Evolutionary conservation across 2,888 invertebrate genomes (phyloP).

Genomic region (Acrobasis suavella): DNA sequence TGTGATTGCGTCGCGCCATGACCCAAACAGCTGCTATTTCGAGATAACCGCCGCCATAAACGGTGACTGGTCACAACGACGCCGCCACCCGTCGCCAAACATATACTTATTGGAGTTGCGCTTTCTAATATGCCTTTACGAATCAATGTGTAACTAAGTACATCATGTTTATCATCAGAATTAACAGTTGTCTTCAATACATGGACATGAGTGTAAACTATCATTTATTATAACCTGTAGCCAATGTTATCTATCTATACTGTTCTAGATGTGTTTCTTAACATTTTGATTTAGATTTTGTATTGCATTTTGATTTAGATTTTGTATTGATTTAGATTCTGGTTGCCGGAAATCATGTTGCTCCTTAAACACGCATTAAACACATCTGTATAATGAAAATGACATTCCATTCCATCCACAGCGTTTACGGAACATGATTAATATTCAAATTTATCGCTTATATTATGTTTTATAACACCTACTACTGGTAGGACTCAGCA

Average conservation of each 20-base stretch:
- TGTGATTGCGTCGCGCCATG: slow-evolving; percentile 71
- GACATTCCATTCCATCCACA: slow-evolving; percentile 41
- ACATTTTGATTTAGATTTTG: too few relatives aligned
- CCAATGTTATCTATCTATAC: too few relatives aligned
- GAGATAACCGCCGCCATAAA: slow-evolving; percentile 79
- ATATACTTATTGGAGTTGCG: slow-evolving; percentile 8
- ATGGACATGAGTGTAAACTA: too few relatives aligned
- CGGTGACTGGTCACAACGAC: slow-evolving; percentile 53
- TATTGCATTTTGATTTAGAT: too few relatives aligned
- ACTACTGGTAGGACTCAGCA: slow-evolving; percentile 39
- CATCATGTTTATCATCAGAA: too few relatives aligned
- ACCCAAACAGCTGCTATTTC: slow-evolving; percentile 80
- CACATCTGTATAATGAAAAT: slow-evolving; percentile 23
- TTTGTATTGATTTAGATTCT: too few relatives aligned
- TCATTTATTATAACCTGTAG: too few relatives aligned
- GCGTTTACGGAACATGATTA: slow-evolving; percentile 43
- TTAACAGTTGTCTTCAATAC: too few relatives aligned
- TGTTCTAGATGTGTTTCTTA: too few relatives aligned
- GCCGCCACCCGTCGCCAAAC: slow-evolving; percentile 28
- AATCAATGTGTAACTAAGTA: neutral
- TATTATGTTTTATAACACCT: slow-evolving; percentile 44
- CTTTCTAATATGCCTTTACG: slow-evolving; percentile 25
- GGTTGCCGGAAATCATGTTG: neutral
- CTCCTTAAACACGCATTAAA: neutral
- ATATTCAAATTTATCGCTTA: slow-evolving; percentile 46